These are phyloP conservation scores for Macquaria australasica DNA, from an alignment of 2,113 vertebrate species.

Conservation along the genomic window DNA sequence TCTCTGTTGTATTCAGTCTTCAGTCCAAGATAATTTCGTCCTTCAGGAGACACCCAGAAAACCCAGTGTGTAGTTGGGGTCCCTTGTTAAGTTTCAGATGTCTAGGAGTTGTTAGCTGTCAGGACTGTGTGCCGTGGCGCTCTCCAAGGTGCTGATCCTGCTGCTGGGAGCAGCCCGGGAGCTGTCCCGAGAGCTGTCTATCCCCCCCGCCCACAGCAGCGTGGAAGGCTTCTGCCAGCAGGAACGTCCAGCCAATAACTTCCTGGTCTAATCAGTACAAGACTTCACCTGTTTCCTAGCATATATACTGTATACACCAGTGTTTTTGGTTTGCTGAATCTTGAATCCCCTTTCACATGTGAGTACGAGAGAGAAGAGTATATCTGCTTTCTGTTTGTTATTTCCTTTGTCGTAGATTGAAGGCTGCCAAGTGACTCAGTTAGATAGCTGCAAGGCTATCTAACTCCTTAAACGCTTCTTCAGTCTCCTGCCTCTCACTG, in stretches of 20 bases:
- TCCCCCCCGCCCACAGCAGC: background rate
- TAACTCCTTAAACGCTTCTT: background rate
- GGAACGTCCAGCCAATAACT: background rate
- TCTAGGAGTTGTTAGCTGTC: too few relatives aligned
- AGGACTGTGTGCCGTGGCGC: background rate
- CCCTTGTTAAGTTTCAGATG: too few relatives aligned
- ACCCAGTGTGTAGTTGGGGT: too few relatives aligned
- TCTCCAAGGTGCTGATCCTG: constrained; percentile 32
- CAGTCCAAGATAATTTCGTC: too few relatives aligned
- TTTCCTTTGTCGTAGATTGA: background rate
- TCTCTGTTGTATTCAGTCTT: too few relatives aligned
- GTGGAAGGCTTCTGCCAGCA: background rate
- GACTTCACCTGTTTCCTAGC: background rate
- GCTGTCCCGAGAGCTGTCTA: background rate
- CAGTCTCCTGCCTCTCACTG: background rate
- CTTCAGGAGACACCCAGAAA: too few relatives aligned
- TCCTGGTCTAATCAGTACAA: background rate
- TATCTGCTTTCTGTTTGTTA: background rate
- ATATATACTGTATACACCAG: too few relatives aligned
- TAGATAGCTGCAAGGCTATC: background rate
- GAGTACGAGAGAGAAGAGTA: too few relatives aligned
- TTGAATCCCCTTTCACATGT: too few relatives aligned
- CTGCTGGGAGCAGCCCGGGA: background rate
- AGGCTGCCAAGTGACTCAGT: background rate
- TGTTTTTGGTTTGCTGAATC: too few relatives aligned